phyloP scores from a whole-genome alignment of 2,113 vertebrate genomes.

The Megaceryle maxima region DNA sequence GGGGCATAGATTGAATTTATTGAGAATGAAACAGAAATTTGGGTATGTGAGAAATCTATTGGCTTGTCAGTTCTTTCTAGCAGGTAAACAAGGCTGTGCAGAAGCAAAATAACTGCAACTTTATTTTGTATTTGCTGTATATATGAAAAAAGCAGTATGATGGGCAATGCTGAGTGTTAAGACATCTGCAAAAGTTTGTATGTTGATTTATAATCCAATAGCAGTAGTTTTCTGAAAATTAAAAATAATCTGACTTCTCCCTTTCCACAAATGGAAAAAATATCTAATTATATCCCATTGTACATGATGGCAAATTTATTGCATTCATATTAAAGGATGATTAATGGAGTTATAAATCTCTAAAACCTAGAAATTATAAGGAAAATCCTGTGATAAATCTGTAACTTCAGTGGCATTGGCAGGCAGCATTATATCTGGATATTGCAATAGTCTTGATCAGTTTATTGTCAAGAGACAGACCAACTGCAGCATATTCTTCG shows the following conservation, averaged over 20 bases:
- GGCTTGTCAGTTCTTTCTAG: not conserved
- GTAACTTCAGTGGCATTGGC: not conserved
- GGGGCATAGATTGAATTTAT: not conserved
- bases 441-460: not conserved
- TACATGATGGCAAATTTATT: not conserved
- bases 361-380: constrained; percentile 7
- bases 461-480: not conserved
- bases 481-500: not conserved
- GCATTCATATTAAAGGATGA: constrained; percentile 18
- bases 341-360: constrained; percentile 28
- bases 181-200: not conserved
- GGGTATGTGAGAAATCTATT: not conserved
- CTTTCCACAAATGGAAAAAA: not conserved
- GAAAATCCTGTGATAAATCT: constrained; percentile 35
- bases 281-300: not conserved
- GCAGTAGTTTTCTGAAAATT: not conserved
- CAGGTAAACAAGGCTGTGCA: not conserved
- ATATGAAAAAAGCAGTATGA: not conserved
- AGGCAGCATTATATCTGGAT: not conserved
- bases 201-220: not conserved
- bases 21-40: not conserved
- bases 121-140: not conserved
- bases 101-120: not conserved
- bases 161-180: not conserved
- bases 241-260: not conserved